Base-by-base conservation (phyloP, 2,888 invertebrate species). In the Drosophila macrospina region DNA sequence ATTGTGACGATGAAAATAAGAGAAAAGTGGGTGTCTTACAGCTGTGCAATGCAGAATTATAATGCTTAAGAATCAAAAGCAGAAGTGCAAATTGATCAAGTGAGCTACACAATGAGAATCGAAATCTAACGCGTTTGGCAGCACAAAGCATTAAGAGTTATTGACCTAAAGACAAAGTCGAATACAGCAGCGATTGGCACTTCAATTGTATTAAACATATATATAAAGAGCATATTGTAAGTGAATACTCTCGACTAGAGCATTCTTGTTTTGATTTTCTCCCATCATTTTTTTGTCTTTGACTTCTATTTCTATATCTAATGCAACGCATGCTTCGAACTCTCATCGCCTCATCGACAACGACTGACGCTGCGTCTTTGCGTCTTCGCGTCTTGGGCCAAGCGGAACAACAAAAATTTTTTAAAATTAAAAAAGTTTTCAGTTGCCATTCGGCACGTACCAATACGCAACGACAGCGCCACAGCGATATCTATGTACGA, bases 351-450 rank as follows among this genome's bases (percentile, higher is more conserved):
- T 76, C 60, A 69, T 52, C 66, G 74, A 39, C 75, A 66, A 50
- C 60, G 62, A 45, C 62, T 61, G 62, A 45, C 62, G 59, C 67
- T 65, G 62, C 75, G 66, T 69, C 63, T 68, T 59, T 5, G 45
- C 62, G 61, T 48, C 62, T 61, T 69, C 67, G 61, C 75, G 67
- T 69, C 64, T 68, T 59, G 20, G 24, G 30, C 30, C 37, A 48
- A 60, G 41, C 61, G 63, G 57, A 78, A 76, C 69, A 81, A 64
- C 69, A 74, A 66, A 61, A 67, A 75, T 80, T 76, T 84, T 82
- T 83, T 86, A 74, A 85, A 85, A 80, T 85, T 80, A 85, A 85
- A 85, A 85, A 85, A 74, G 80, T 85, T 85, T 86, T 69, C 84
- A 67, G 80, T 78, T 81, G 79, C 73, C 81, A 81, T 81, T 84